A percentile compares a stretch with the other conserved stretches of the same genome.
Evolutionary conservation across 2,888 invertebrate species (phyloP).

Genomic region (Callyntrura guangdongensis): DNA sequence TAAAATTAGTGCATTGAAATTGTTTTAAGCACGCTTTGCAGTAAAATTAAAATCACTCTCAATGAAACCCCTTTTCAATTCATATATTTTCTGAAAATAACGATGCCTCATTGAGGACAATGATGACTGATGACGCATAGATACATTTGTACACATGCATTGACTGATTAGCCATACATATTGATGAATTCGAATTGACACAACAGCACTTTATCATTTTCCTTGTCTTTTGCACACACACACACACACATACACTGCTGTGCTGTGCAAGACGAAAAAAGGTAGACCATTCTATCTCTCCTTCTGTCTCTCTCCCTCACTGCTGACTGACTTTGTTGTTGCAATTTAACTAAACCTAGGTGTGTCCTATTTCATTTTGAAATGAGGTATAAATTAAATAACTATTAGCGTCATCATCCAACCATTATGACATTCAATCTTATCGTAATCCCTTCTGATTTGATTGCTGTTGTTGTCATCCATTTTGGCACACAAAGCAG

Average conservation of each 20-base stretch:
- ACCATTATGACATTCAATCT: slow-evolving; percentile 77
- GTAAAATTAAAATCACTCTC: slow-evolving; percentile 2
- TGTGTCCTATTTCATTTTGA: slow-evolving; percentile 78
- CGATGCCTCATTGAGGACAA: slow-evolving; percentile 53
- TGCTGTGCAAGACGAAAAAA: background rate
- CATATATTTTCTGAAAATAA: slow-evolving; percentile 45
- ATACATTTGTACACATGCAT: background rate
- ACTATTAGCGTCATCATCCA: slow-evolving; percentile 76
- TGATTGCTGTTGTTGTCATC: slow-evolving; percentile 67
- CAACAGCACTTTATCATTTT: background rate
- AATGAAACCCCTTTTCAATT: slow-evolving; percentile 8
- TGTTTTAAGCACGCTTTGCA: slow-evolving; percentile 2
- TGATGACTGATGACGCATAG: slow-evolving; percentile 30
- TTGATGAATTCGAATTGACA: slow-evolving; percentile 70
- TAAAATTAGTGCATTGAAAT: slow-evolving; percentile 23
- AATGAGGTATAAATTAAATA: slow-evolving; percentile 78
- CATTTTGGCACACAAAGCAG: slow-evolving; percentile 73
- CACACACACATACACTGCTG: background rate
- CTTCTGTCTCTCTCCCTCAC: background rate
- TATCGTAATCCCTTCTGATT: slow-evolving; percentile 75
- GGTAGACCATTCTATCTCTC: slow-evolving; percentile 36
- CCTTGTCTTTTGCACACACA: background rate
- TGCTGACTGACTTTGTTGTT: slow-evolving; percentile 31
- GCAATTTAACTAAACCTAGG: slow-evolving; percentile 66
- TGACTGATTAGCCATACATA: slow-evolving; percentile 62